A percentile compares a stretch with the other conserved stretches of the same genome.
Evolutionary conservation across 2,888 invertebrate species (phyloP).

Genomic region (Hybos culiciformis): DNA sequence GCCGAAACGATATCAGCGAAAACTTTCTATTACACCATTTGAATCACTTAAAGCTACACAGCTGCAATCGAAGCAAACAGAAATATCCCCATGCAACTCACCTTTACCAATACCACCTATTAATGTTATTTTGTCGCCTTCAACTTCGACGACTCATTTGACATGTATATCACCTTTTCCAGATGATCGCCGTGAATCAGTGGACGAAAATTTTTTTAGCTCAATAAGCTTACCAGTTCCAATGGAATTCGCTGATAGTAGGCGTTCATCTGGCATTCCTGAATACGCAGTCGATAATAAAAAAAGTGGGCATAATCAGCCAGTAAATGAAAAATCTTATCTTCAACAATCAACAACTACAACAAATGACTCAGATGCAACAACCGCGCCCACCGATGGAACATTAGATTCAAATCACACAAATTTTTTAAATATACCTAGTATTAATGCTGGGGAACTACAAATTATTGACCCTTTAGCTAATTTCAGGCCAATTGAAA

Average conservation of each 20-base stretch:
- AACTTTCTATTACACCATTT: conserved; percentile 32
- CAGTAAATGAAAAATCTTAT: background rate
- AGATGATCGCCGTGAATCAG: conserved; percentile 44
- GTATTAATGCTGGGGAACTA: conserved; percentile 18
- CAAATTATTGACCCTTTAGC: conserved; percentile 29
- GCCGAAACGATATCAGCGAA: conserved; percentile 39
- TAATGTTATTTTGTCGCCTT: conserved; percentile 34
- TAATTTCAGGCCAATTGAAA: conserved; percentile 31
- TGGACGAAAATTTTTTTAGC: conserved; percentile 40
- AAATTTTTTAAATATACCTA: conserved; percentile 25
- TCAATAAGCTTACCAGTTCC: conserved; percentile 52
- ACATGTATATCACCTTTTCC: conserved; percentile 54
- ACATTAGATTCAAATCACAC: conserved; percentile 16
- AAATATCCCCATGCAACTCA: conserved; percentile 31
- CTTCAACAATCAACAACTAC: conserved; percentile 15
- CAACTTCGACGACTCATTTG: conserved; percentile 37
- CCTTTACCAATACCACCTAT: conserved; percentile 31
- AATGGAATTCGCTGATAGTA: conserved; percentile 68
- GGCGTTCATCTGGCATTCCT: conserved; percentile 46
- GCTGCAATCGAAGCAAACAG: conserved; percentile 24
- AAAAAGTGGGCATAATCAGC: conserved; percentile 13
- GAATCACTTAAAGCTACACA: conserved; percentile 30
- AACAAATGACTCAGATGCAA: conserved; percentile 15
- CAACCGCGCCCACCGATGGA: conserved; percentile 16
- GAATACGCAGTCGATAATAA: conserved; percentile 22